phyloP scores from a whole-genome alignment of 1,140 invertebrate genomes.

The Eurytemora carolleeae region DNA sequence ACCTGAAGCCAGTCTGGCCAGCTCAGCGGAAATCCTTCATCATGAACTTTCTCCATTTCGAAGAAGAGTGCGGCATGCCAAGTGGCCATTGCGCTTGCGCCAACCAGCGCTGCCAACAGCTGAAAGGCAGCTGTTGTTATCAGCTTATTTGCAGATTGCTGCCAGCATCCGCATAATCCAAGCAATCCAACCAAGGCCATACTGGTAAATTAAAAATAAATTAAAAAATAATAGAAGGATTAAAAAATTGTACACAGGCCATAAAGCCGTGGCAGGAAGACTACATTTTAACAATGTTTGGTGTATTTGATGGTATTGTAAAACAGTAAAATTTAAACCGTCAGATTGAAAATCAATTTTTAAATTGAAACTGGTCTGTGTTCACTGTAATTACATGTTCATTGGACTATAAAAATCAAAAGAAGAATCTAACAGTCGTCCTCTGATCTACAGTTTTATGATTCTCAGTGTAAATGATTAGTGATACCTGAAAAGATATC shows the following conservation, averaged over 20 bases:
- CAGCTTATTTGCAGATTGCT: conserved; percentile 67
- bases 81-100: conserved; percentile 4
- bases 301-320: neutral
- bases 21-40: neutral
- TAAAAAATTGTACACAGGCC: neutral
- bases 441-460: neutral
- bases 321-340: neutral
- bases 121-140: conserved; percentile 78
- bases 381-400: neutral
- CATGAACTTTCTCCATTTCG: conserved; percentile 12
- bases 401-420: neutral
- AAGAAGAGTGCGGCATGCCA: conserved; percentile 10
- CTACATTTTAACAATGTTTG: neutral
- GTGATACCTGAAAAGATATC: neutral
- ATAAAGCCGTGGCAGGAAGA: no score
- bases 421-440: neutral
- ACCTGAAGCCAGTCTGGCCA: neutral
- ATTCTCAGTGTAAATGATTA: neutral
- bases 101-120: conserved; percentile 37
- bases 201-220: conserved; percentile 63
- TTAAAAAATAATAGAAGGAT: neutral
- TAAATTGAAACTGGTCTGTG: neutral
- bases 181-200: conserved; percentile 78
- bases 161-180: conserved; percentile 71
- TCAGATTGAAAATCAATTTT: neutral